These are phyloP conservation scores for Trididemnum miniatum DNA, from an alignment of 23 tunicate species.

Conservation along the genomic window DNA sequence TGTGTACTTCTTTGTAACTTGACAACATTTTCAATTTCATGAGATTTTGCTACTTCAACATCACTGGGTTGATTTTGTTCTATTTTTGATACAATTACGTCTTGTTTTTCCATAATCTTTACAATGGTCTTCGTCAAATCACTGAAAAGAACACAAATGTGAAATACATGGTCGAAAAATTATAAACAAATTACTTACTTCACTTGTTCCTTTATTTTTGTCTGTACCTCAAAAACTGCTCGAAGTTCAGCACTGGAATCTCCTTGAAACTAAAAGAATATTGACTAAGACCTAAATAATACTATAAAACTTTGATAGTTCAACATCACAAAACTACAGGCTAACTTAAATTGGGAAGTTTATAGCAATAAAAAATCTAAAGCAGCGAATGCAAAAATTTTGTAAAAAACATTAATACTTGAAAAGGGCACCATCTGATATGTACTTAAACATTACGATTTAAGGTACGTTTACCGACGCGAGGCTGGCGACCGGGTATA, in stretches of 20 bases:
- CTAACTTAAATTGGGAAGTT: no score
- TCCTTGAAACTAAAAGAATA: slow-evolving; percentile 21
- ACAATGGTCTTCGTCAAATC: slow-evolving; percentile 19
- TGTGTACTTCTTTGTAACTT: slow-evolving; percentile 43
- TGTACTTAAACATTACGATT: no score
- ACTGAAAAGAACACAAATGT: background rate
- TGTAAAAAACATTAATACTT: no score
- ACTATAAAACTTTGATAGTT: no score
- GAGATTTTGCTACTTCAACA: slow-evolving; percentile 50
- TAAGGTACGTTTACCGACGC: no score
- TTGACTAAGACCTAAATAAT: no score
- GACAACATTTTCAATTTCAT: slow-evolving; percentile 46
- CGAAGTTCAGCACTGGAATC: slow-evolving; percentile 15
- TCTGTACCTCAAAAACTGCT: slow-evolving; percentile 80
- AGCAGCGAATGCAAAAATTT: no score
- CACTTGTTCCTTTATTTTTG: slow-evolving; percentile 15
- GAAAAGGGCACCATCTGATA: no score
- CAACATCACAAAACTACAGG: no score
- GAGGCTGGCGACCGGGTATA: no score
- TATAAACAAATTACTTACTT: background rate
- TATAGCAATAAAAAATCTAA: no score
- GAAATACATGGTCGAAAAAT: background rate
- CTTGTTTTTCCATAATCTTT: slow-evolving; percentile 25
- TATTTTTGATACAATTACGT: background rate
- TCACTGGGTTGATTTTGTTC: slow-evolving; percentile 32